These are phyloP conservation scores for Oscheius sp. DNA, from an alignment of 2,888 invertebrate genomes.

Conservation along the genomic window DNA sequence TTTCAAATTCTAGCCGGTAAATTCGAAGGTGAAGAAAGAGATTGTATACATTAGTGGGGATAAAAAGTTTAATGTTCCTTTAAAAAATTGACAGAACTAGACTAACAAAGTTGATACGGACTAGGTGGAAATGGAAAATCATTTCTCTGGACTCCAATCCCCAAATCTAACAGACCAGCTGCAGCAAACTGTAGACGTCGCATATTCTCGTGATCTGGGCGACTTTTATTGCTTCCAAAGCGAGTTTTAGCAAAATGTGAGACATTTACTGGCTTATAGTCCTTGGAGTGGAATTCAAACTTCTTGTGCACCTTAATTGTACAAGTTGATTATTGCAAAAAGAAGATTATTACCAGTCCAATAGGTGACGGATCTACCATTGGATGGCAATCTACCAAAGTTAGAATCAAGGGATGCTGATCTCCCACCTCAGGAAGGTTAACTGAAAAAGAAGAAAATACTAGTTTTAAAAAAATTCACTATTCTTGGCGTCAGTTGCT, in stretches of 20 bases:
- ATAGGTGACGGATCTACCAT: conserved; percentile 11
- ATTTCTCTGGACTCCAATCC: too few species aligned
- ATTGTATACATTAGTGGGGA: conserved; percentile 48
- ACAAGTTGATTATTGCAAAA: too few species aligned
- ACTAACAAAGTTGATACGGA: too few species aligned
- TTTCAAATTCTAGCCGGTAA: conserved; percentile 35
- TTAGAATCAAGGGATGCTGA: neutral
- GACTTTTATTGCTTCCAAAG: conserved; percentile 40
- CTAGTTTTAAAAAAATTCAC: neutral
- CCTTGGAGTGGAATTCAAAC: conserved; percentile 38
- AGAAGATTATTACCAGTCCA: neutral
- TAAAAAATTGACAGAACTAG: too few species aligned
- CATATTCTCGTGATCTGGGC: conserved; percentile 30
- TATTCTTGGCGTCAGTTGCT: neutral
- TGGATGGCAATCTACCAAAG: neutral
- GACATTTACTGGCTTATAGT: conserved; percentile 37
- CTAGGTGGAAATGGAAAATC: too few species aligned
- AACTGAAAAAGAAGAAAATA: neutral
- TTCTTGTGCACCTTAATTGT: neutral
- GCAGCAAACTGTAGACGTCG: conserved; percentile 20
- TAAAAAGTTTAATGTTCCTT: too few species aligned
- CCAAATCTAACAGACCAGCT: too few species aligned
- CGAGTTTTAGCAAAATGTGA: conserved; percentile 42
- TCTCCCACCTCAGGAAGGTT: neutral
- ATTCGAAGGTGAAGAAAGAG: conserved; percentile 41